Base-by-base conservation (phyloP, 2,888 invertebrate species). In the Homarus gammarus region DNA sequence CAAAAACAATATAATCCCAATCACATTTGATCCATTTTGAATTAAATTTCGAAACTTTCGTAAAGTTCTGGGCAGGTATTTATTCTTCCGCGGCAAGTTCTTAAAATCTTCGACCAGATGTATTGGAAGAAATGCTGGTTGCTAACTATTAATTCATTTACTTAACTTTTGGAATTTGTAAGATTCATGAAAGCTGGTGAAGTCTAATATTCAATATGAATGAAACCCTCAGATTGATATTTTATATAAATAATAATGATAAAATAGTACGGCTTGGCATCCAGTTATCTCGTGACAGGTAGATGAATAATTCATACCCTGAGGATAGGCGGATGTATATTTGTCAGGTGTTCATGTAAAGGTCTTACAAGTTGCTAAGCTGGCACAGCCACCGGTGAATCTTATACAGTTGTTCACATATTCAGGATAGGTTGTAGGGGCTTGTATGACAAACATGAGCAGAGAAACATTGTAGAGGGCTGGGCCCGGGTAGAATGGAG, bases 211-310 rank as follows among this genome's bases (percentile, higher is more conserved):
- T 33, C 15, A 1, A 15, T 27, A 36, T 1, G 15, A 27, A 5
- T 33, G 44, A 49, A 40, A 31, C 1, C 27, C 49, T 22, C 36
- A 33, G 49, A 33, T 12, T 27, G 10, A 33, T 36, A 49, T 15
- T 27, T 31, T 12, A n/a, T 44, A 18, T 18, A 33, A 56, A 72
- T 36, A 87, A 49, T 68, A 78, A 44, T 22, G 33, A 44, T 78
- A 44, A 36, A 49, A 73, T 61, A 85, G 5, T 61, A 6, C 44
- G 27, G 64, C 8, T n/a, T 68, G 87, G 87, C 87, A 88, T 75
- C 87, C 22, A 33, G 44, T 82, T 88, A 83, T 77, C 87, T 83
- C 77, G 82, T 88, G 87, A 88, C 87, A 87, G 87, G 75, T 82
- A 56, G 75, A 77, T 88, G 64, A 83, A 83, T 88, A 75, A 88